Evolutionary conservation across 1,140 invertebrate species (phyloP).

Genomic region (Drosophila fuyamai): DNA sequence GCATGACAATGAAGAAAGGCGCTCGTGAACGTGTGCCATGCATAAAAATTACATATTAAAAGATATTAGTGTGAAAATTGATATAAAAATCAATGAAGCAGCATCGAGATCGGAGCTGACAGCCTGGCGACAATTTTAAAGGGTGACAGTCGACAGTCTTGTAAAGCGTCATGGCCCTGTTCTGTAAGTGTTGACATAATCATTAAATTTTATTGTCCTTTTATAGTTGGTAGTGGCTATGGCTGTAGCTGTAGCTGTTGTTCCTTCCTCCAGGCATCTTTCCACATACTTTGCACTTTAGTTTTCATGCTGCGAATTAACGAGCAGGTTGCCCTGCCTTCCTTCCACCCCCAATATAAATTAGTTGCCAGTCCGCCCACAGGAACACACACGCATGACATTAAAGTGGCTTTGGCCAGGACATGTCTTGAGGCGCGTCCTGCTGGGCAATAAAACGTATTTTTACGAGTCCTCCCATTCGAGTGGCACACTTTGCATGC

Average conservation of each 20-base stretch:
- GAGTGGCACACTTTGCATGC: slow-evolving; percentile 76
- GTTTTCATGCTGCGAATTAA: slow-evolving; percentile 81
- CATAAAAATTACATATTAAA: slow-evolving; percentile 83
- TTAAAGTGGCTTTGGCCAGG: slow-evolving; percentile 51
- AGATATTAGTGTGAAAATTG: slow-evolving; percentile 82
- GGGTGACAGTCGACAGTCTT: slow-evolving; percentile 59
- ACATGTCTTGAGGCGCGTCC: slow-evolving; percentile 76
- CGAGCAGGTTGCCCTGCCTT: slow-evolving; percentile 57
- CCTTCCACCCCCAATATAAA: slow-evolving; percentile 56
- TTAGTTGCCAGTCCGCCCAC: slow-evolving; percentile 59
- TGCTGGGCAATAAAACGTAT: slow-evolving; percentile 78
- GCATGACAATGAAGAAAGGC: slow-evolving; percentile 31
- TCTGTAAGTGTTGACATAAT: slow-evolving; percentile 80
- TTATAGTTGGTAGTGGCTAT: slow-evolving; percentile 46
- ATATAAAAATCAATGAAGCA: slow-evolving; percentile 83
- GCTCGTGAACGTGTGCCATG: slow-evolving; percentile 49
- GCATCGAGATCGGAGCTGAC: slow-evolving; percentile 17
- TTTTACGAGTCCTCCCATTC: slow-evolving; percentile 73
- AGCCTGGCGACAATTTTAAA: slow-evolving; percentile 57
- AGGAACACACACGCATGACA: slow-evolving; percentile 54
- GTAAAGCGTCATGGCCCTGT: slow-evolving; percentile 65
- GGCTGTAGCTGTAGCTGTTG: slow-evolving; percentile 8
- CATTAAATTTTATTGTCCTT: slow-evolving; percentile 78
- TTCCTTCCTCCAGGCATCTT: slow-evolving; percentile 26
- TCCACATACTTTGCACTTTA: slow-evolving; percentile 73